A percentile compares a stretch with the other conserved stretches of the same genome.
phyloP scores from a whole-genome alignment of 2,797 vertebrate genomes.

The Sphenodon punctatus region DNA sequence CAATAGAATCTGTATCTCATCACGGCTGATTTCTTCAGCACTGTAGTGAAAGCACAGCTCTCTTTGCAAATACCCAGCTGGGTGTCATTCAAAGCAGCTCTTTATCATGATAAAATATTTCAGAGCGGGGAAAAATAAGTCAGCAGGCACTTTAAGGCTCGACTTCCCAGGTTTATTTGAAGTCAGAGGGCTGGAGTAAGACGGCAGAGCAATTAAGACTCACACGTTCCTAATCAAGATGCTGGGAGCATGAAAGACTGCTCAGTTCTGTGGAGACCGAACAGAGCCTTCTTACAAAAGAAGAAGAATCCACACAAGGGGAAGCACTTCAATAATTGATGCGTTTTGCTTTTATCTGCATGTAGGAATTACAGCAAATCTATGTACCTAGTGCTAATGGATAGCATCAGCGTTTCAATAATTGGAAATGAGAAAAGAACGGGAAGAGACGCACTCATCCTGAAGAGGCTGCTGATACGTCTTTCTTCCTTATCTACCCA shows the following conservation, averaged over 20 bases:
- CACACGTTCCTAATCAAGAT: conserved; percentile 56
- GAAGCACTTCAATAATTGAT: conserved; percentile 58
- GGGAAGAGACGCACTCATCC: not conserved
- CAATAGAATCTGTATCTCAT: not conserved
- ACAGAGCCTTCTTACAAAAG: conserved; percentile 42
- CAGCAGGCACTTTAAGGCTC: conserved; percentile 15
- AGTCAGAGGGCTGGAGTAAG: conserved; percentile 34
- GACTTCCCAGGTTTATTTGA: conserved; percentile 45
- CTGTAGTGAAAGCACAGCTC: not conserved
- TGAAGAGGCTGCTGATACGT: conserved; percentile 26
- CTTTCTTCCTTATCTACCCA: not conserved
- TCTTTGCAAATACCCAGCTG: not conserved
- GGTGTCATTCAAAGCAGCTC: not conserved
- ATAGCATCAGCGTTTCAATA: conserved; percentile 46
- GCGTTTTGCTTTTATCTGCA: conserved; percentile 48
- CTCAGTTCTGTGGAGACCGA: not conserved
- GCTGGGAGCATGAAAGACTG: conserved; percentile 28
- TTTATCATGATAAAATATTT: not conserved
- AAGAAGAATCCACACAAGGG: conserved; percentile 50
- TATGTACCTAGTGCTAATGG: conserved; percentile 62
- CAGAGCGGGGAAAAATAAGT: not conserved
- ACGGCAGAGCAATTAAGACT: conserved; percentile 44
- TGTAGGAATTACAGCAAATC: conserved; percentile 45
- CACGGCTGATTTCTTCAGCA: not conserved
- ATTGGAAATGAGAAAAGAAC: conserved; percentile 41